These are phyloP conservation scores for Globodera ellingtonae DNA, from an alignment of 1,140 invertebrate species.

Conservation along the genomic window DNA sequence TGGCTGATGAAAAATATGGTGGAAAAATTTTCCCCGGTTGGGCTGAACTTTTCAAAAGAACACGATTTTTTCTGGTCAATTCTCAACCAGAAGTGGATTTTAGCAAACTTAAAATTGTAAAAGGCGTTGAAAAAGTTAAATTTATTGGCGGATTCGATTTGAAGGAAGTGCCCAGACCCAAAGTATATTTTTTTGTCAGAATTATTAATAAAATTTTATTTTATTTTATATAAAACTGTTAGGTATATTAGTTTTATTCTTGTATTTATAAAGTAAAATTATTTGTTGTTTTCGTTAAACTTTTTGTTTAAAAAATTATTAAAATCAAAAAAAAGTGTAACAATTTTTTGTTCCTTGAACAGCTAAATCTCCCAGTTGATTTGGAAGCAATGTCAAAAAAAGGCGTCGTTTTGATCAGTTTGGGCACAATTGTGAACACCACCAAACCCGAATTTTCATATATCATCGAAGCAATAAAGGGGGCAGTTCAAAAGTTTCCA, in stretches of 20 bases:
- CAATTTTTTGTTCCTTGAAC: neutral
- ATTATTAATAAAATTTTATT: too few species aligned
- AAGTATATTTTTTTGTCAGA: neutral
- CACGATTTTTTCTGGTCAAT: neutral
- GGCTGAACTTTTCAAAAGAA: neutral
- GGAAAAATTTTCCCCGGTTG: neutral
- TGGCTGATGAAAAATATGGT: neutral
- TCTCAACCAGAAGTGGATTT: neutral
- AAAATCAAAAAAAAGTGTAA: neutral
- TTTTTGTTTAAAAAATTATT: too few species aligned
- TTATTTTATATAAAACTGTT: too few species aligned
- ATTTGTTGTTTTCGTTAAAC: too few species aligned
- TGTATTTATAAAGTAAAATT: too few species aligned
- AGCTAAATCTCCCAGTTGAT: neutral
- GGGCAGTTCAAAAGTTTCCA: constrained; percentile 38
- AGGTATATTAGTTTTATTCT: neutral
- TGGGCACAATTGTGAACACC: neutral
- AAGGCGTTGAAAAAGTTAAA: neutral
- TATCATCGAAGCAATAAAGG: constrained; percentile 30
- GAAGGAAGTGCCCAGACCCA: neutral
- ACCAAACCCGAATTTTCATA: neutral
- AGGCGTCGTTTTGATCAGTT: neutral
- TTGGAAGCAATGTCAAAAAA: neutral
- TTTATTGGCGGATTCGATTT: neutral
- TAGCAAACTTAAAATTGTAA: neutral